Base-by-base conservation (phyloP, 2,113 vertebrate species). In the Axis porcinus region DNA sequence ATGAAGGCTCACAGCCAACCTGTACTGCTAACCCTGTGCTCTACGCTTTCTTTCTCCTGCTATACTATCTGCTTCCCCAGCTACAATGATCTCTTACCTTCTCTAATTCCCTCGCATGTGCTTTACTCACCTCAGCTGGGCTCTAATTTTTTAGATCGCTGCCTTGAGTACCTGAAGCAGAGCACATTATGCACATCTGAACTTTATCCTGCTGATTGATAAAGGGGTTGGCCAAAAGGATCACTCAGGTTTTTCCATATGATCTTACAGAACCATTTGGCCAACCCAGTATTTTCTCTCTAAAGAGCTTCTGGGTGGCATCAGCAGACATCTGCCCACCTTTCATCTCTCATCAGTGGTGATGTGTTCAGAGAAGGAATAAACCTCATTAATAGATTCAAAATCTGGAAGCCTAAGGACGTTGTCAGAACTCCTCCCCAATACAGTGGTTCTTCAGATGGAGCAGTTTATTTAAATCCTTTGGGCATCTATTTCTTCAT, bases 1-100 rank as follows among this genome's bases (percentile, higher is more conserved):
- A 21, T 1, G 21, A 43, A 67, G 54, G 33, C n/a, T 13, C 1
- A 2, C 23, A 23, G 0, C 6, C 1, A 47, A 6, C 43, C 27
- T 36, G 7, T 2, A 21, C 33, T 36, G 7, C 28, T 82, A 30
- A 47, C 43, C 5, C 30, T 2, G 9, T 0, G 28, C 23, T 4
- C 6, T 1, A 2, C 2, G 1, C 15, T 40, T 55, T 17, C 4
- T 36, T 13, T 57, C 47, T 43, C 17, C 52, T 15, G 4, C n/a
- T 6, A 2, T 9, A 12, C 25, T 70, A 62, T 33, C 17, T 55
- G 50, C 43, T 40, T 54, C 30, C 21, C n/a, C 40, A 43, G 28
- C 30, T 52, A 9, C 40, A 62, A 4, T 30, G 62, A 58, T 25
- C n/a, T 52, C 74, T n/a, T 58, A n/a, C 14, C 10, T 54, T 43